Percentiles rank a stretch among this genome's conserved stretches.
Conservation (phyloP, 35 echinoderm and acorn worm species). For the Nesometra sesokonis region DNA sequence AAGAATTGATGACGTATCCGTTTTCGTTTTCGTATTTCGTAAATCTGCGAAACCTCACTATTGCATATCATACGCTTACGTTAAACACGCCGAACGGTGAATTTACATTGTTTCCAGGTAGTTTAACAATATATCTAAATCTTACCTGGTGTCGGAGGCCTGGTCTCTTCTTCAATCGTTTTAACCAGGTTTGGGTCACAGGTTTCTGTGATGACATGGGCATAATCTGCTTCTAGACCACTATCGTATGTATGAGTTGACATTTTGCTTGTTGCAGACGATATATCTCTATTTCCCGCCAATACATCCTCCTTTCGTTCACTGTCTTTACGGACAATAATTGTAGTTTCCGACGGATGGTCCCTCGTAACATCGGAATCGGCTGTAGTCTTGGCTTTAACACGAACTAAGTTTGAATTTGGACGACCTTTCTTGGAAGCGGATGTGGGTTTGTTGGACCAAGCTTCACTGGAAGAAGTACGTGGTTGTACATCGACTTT, state of each 20-base stretch:
- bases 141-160: conserved; percentile 90
- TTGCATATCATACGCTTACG: no score
- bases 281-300: conserved; percentile 39
- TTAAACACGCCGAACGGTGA: no score
- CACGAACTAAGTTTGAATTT: neutral
- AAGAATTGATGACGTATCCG: no score
- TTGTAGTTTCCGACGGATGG: neutral
- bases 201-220: conserved; percentile 69
- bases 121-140: no score
- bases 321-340: neutral
- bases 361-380: neutral
- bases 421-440: neutral
- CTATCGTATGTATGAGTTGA: conserved; percentile 76
- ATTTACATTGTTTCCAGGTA: no score
- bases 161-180: conserved; percentile 20
- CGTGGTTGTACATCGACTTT: neutral
- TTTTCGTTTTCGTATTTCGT: no score
- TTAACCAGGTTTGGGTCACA: conserved; percentile 27
- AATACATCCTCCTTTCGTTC: neutral
- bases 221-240: conserved; percentile 68
- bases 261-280: conserved; percentile 80
- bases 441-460: neutral
- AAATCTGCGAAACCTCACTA: no score
- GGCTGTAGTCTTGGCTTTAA: neutral
- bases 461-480: neutral